phyloP scores from a whole-genome alignment of 2,797 vertebrate species.

The Bovichtus variegatus region DNA sequence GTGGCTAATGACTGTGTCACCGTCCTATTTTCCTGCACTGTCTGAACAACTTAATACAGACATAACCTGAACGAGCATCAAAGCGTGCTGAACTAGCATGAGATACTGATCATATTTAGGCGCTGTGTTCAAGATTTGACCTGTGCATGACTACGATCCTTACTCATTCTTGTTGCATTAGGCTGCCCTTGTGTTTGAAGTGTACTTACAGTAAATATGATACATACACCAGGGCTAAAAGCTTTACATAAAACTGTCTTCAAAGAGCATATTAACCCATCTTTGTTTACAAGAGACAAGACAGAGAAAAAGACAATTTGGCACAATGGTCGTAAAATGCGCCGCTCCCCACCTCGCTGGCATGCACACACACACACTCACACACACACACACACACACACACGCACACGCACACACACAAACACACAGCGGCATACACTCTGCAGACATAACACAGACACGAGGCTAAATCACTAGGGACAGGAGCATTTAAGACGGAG shows the following conservation, averaged over 20 bases:
- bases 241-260: constrained; percentile 91
- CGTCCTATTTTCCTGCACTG: constrained; percentile 64
- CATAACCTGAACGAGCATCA: constrained; percentile 59
- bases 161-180: constrained; percentile 80
- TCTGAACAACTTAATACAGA: constrained; percentile 61
- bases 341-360: constrained; percentile 70
- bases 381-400: constrained; percentile 14
- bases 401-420: constrained; percentile 48
- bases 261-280: constrained; percentile 89
- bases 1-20: constrained; percentile 72
- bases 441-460: constrained; percentile 86
- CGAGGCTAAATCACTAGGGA: constrained; percentile 92
- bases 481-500: constrained; percentile 93
- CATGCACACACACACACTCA: constrained; percentile 57
- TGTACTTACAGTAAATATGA: constrained; percentile 92
- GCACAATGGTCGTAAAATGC: constrained; percentile 86
- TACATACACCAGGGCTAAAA: constrained; percentile 90
- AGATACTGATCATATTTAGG: constrained; percentile 83
- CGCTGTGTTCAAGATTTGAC: constrained; percentile 76
- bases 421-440: constrained; percentile 43
- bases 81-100: constrained; percentile 42
- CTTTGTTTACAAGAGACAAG: constrained; percentile 89
- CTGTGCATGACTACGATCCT: constrained; percentile 76
- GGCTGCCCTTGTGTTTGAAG: constrained; percentile 85
- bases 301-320: constrained; percentile 87